A percentile compares a stretch with the other conserved stretches of the same genome.
Evolutionary conservation across 2,113 vertebrate species (phyloP).

Genomic region (Malurus alboscapulatus): DNA sequence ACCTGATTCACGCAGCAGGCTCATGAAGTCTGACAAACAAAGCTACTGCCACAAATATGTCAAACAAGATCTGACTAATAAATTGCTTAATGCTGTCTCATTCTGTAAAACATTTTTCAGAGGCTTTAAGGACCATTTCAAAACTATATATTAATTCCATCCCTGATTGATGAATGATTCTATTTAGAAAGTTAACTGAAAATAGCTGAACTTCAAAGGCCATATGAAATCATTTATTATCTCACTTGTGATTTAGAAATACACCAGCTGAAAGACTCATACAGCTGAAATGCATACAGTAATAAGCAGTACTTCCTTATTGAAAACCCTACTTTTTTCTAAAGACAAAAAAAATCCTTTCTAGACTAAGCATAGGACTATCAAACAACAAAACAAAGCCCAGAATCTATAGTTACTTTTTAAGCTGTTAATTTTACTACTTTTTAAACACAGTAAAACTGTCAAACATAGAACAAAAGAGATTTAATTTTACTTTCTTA

Average conservation of each 20-base stretch:
- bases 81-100: neutral
- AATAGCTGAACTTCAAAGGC: constrained; percentile 27
- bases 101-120: constrained; percentile 2
- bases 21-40: neutral
- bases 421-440: constrained; percentile 13
- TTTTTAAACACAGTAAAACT: neutral
- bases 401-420: constrained; percentile 4
- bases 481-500: constrained; percentile 26
- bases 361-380: neutral
- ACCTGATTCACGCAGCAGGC: constrained; percentile 2
- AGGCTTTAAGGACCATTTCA: neutral
- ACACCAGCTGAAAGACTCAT: neutral
- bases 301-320: neutral
- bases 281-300: neutral
- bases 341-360: neutral
- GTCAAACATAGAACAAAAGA: neutral
- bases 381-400: neutral
- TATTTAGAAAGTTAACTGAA: constrained; percentile 44
- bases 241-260: neutral
- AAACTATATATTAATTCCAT: constrained; percentile 22
- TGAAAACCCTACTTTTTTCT: neutral
- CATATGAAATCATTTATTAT: neutral
- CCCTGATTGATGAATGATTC: constrained; percentile 3
- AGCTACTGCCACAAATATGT: neutral
- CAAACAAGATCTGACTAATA: constrained; percentile 3